These are phyloP conservation scores for Hermetia illucens DNA, from an alignment of 1,140 invertebrate genomes.

Conservation along the genomic window DNA sequence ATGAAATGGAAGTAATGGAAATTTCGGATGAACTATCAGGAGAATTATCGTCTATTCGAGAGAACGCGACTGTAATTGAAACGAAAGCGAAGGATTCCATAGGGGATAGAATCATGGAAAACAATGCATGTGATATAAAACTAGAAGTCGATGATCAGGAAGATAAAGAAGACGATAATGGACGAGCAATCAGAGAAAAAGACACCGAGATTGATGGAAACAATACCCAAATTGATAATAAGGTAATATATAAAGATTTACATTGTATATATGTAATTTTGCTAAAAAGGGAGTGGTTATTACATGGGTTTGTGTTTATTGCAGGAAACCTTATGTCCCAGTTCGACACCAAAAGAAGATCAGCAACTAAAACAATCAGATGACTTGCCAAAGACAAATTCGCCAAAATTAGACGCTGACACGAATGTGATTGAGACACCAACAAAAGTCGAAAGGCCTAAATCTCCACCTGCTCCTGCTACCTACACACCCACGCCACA, in stretches of 20 bases:
- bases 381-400: neutral
- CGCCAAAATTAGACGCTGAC: neutral
- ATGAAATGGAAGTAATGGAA: neutral
- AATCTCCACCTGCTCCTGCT: neutral
- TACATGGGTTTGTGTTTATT: no score
- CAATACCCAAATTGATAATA: no score
- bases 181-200: neutral
- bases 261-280: no score
- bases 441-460: neutral
- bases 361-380: neutral
- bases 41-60: no score
- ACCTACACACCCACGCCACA: neutral
- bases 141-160: neutral
- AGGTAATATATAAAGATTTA: no score
- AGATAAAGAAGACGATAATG: neutral
- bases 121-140: neutral
- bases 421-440: neutral
- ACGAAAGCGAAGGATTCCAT: neutral
- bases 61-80: neutral
- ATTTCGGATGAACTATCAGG: neutral
- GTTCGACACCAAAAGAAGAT: no score
- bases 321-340: no score
- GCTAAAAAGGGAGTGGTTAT: no score
- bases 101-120: neutral
- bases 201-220: no score